phyloP scores from a whole-genome alignment of 2,113 vertebrate species.

The Gila orcuttii region DNA sequence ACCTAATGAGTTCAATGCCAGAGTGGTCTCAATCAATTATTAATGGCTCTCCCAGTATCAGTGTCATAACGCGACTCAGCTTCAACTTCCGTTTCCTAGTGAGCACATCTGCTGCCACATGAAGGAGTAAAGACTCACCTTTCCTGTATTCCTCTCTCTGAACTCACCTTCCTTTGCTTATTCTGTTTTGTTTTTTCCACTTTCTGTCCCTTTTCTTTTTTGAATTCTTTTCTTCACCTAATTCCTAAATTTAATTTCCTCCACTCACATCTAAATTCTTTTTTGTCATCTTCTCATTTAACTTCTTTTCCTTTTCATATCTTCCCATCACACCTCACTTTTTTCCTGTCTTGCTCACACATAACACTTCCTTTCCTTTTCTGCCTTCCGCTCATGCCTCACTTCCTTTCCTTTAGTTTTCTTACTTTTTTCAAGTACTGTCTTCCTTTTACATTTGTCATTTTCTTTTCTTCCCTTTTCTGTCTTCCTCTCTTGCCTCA shows the following conservation, averaged over 20 bases:
- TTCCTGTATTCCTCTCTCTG: background rate
- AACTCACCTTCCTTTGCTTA: background rate
- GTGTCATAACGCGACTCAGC: conserved; percentile 44
- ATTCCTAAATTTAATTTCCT: background rate
- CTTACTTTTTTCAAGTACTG: no score
- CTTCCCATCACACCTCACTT: background rate
- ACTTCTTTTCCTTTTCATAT: background rate
- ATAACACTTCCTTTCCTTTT: no score
- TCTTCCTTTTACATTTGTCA: no score
- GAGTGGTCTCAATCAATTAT: conserved; percentile 55
- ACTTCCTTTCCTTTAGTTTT: no score
- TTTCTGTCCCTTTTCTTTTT: background rate
- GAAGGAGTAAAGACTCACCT: conserved; percentile 9
- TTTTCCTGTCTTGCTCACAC: background rate
- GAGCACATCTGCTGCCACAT: conserved; percentile 25
- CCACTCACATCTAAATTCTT: background rate
- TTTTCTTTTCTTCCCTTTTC: no score
- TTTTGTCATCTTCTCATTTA: background rate
- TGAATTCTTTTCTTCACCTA: background rate
- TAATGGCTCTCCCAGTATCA: conserved; percentile 38
- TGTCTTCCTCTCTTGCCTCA: no score
- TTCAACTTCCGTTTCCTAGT: conserved; percentile 38
- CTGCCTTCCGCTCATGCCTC: no score
- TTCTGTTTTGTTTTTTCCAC: background rate
- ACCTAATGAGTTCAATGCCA: conserved; percentile 39